Evolutionary conservation across 2,888 invertebrate species (phyloP).

Genomic region (Volucella bombylans): DNA sequence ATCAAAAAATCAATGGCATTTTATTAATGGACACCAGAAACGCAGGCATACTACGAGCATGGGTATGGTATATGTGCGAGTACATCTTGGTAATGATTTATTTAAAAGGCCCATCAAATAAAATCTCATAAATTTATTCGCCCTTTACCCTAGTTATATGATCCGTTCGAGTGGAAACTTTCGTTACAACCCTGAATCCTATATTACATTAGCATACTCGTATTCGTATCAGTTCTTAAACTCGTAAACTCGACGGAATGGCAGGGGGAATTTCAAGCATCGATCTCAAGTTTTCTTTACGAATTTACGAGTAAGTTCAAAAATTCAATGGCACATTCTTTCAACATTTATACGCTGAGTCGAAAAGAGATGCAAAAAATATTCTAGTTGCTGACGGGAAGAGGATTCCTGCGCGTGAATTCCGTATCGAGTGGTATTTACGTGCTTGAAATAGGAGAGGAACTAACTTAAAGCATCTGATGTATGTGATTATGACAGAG

Average conservation of each 20-base stretch:
- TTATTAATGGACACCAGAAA: background rate
- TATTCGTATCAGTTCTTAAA: no score
- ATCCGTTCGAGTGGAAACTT: constrained; percentile 48
- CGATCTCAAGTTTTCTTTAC: constrained; percentile 34
- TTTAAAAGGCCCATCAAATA: constrained; percentile 48
- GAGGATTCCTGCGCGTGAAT: background rate
- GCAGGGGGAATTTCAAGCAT: constrained; percentile 5
- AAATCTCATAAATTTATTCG: constrained; percentile 42
- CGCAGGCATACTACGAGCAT: background rate
- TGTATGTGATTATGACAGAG: background rate
- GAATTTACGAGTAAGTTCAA: constrained; percentile 38
- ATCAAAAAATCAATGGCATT: constrained; percentile 14
- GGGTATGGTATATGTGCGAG: constrained; percentile 3
- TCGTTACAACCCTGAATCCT: constrained; percentile 38
- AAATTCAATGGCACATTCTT: constrained; percentile 8
- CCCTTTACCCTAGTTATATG: constrained; percentile 39
- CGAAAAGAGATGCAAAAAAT: background rate
- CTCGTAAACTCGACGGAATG: background rate
- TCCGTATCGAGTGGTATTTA: background rate
- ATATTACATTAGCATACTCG: constrained; percentile 51
- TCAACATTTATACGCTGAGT: constrained; percentile 1
- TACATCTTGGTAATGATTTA: constrained; percentile 49
- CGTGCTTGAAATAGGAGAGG: constrained; percentile 32
- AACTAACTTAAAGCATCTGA: constrained; percentile 25
- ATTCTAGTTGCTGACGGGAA: background rate